Evolutionary conservation across 1,140 invertebrate species (phyloP).

Genomic region (Drosophila kurseongensis): DNA sequence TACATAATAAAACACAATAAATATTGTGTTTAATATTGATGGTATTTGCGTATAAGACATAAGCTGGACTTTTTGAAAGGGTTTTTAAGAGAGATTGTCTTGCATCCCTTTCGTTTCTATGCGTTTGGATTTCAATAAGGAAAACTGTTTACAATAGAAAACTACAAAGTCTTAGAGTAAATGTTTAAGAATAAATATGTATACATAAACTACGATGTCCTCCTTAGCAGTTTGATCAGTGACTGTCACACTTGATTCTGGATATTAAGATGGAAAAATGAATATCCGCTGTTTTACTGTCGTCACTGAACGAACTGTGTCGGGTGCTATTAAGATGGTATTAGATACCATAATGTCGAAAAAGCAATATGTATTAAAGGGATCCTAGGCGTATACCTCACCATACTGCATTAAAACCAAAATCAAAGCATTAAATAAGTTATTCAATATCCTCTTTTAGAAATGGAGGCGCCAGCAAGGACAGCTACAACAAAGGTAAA

Average conservation of each 20-base stretch:
- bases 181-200: neutral
- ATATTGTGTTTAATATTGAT: neutral
- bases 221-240: slow-evolving; percentile 19
- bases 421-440: slow-evolving; percentile 88
- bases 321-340: slow-evolving; percentile 4
- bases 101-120: neutral
- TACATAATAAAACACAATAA: too few species aligned
- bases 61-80: neutral
- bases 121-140: neutral
- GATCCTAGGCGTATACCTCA: slow-evolving; percentile 66
- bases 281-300: slow-evolving; percentile 8
- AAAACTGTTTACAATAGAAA: neutral
- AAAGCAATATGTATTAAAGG: slow-evolving; percentile 18
- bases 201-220: neutral
- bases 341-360: neutral
- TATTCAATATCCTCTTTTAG: slow-evolving; percentile 92
- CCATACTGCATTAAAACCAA: slow-evolving; percentile 86
- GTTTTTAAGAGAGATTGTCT: neutral
- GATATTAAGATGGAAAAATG: neutral
- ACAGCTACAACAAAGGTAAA: slow-evolving; percentile 95
- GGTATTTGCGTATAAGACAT: neutral
- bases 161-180: neutral
- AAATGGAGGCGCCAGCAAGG: slow-evolving; percentile 92
- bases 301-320: slow-evolving; percentile 19
- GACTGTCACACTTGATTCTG: neutral